phyloP scores from a whole-genome alignment of 2,797 vertebrate species.

The Pitangus sulphuratus region DNA sequence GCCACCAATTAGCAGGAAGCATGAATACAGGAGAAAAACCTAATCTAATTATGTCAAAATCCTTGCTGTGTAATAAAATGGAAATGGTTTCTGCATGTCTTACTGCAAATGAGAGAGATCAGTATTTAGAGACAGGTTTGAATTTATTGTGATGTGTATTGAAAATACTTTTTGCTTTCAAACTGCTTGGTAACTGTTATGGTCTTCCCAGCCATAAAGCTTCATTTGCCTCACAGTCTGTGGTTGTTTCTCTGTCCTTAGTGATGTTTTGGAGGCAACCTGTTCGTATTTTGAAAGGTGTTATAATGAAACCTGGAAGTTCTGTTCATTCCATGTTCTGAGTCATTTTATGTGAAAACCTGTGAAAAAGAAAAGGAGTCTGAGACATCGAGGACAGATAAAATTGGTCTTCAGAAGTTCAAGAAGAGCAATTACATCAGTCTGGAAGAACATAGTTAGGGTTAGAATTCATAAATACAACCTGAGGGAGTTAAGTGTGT shows the following conservation, averaged over 20 bases:
- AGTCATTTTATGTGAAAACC: slow-evolving; percentile 31
- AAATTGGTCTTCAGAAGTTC: slow-evolving; percentile 4
- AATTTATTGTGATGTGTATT: not conserved
- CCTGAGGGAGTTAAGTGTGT: not conserved
- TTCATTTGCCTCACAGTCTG: not conserved
- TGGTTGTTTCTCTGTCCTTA: not conserved
- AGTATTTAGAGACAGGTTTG: not conserved
- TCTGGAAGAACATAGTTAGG: not conserved
- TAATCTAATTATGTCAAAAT: slow-evolving; percentile 34
- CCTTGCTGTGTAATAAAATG: slow-evolving; percentile 7
- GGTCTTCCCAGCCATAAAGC: not conserved
- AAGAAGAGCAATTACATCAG: not conserved
- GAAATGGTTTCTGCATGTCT: not conserved
- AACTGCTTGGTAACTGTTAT: not conserved
- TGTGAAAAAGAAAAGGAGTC: slow-evolving; percentile 19
- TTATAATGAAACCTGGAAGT: slow-evolving; percentile 32
- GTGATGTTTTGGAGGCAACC: not conserved
- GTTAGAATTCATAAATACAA: not conserved
- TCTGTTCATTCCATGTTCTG: not conserved
- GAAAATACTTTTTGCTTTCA: not conserved
- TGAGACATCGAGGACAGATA: not conserved
- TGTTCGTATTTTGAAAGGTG: slow-evolving; percentile 23
- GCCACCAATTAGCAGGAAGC: slow-evolving; percentile 6
- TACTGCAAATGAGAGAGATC: not conserved
- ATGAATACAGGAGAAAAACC: not conserved